Conservation (phyloP, 2,888 invertebrate genomes). For the Magallana nippona region DNA sequence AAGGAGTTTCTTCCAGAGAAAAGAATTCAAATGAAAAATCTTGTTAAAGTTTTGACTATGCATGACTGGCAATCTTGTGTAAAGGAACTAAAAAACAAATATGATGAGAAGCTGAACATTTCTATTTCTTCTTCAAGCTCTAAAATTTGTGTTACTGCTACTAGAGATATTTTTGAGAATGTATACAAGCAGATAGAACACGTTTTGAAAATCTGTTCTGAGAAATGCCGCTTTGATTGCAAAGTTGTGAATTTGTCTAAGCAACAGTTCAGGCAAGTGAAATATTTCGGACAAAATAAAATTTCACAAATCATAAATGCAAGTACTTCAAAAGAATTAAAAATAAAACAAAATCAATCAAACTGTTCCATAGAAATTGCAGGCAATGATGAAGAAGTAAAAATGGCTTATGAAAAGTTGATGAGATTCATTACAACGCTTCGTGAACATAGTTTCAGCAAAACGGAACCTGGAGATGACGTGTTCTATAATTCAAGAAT, state of each 20-base stretch:
- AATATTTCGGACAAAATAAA: slow-evolving; percentile 11
- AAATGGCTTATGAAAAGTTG: slow-evolving; percentile 32
- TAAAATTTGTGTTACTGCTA: slow-evolving; percentile 35
- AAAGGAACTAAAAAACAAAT: neutral
- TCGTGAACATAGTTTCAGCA: slow-evolving; percentile 21
- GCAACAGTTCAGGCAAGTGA: slow-evolving; percentile 23
- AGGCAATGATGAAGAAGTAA: slow-evolving; percentile 41
- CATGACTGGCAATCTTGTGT: slow-evolving; percentile 33
- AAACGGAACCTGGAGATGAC: slow-evolving; percentile 26
- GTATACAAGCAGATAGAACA: slow-evolving; percentile 31
- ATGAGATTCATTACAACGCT: slow-evolving; percentile 23
- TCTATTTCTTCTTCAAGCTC: neutral
- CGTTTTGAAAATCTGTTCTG: slow-evolving; percentile 33
- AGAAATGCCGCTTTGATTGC: slow-evolving; percentile 5
- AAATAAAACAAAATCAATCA: slow-evolving; percentile 19
- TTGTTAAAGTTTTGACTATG: slow-evolving; percentile 31
- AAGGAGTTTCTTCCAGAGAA: slow-evolving; percentile 38
- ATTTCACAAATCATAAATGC: slow-evolving; percentile 21
- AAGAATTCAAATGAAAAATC: slow-evolving; percentile 21
- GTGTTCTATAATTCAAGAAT: slow-evolving; percentile 24
- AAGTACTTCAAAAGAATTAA: neutral
- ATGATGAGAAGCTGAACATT: slow-evolving; percentile 18
- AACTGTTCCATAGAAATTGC: slow-evolving; percentile 37
- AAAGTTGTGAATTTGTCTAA: slow-evolving; percentile 24
- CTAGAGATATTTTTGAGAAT: slow-evolving; percentile 38